Percentiles rank a stretch among this genome's conserved stretches.
Conservation (phyloP, 1,140 invertebrate genomes). For the Drosophila parvula region DNA sequence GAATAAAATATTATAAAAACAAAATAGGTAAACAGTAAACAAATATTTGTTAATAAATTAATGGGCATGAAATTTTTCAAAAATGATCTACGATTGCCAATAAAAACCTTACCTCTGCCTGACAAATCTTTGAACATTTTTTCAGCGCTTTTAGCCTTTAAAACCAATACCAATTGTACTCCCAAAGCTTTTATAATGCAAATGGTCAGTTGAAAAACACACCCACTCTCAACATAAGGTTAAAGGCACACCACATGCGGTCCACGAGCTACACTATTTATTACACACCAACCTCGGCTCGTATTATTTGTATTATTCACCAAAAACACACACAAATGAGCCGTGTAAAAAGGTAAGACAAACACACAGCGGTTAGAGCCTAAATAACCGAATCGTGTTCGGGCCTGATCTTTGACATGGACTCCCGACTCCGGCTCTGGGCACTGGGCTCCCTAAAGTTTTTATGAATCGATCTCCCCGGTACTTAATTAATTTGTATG, state of each 20-base stretch:
- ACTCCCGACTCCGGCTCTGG: slow-evolving; percentile 14
- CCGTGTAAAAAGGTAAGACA: slow-evolving; percentile 48
- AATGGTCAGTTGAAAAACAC: slow-evolving; percentile 20
- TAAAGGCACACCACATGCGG: slow-evolving; percentile 57
- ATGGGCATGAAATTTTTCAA: neutral
- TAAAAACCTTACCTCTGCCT: neutral
- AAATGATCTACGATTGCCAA: neutral
- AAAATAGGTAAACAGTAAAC: neutral
- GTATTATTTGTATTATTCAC: slow-evolving; percentile 26
- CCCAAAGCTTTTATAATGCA: slow-evolving; percentile 39
- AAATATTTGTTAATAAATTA: neutral
- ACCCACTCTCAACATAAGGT: slow-evolving; percentile 45
- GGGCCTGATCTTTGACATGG: slow-evolving; percentile 46
- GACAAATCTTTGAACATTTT: slow-evolving; percentile 6
- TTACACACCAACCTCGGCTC: slow-evolving; percentile 49
- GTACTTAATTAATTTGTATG: slow-evolving; percentile 78
- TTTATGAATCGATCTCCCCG: slow-evolving; percentile 37
- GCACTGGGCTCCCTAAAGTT: slow-evolving; percentile 29
- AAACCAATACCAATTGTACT: slow-evolving; percentile 8
- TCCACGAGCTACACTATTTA: slow-evolving; percentile 66
- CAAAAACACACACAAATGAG: slow-evolving; percentile 46
- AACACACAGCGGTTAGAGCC: slow-evolving; percentile 41
- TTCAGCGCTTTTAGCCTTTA: neutral
- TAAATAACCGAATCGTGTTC: slow-evolving; percentile 65
- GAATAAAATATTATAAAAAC: neutral